These are phyloP conservation scores for Holothuria glaberrima DNA, from an alignment of 35 echinoderm and acorn worm genomes.

Conservation along the genomic window DNA sequence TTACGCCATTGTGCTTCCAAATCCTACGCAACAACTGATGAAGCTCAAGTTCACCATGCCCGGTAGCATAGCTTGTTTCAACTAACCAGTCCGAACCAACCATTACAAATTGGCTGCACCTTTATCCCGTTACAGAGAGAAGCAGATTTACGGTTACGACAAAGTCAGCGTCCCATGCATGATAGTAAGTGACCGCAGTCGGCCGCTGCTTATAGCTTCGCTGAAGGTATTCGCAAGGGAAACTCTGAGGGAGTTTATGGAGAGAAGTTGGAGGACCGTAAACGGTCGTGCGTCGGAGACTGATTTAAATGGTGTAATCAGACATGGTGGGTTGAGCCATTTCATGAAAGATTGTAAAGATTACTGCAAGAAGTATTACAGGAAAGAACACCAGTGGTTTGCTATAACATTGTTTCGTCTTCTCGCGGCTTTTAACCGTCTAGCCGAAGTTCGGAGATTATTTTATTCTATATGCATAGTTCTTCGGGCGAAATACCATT, in stretches of 20 bases:
- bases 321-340: not conserved
- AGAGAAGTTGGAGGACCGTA: not conserved
- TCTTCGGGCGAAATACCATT: not conserved
- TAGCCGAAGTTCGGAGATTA: not conserved
- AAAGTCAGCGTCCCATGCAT: not conserved
- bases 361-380: not conserved
- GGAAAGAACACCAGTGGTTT: not conserved
- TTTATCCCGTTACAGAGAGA: not conserved
- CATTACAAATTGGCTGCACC: constrained; percentile 5
- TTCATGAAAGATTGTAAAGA: not conserved
- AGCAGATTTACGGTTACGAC: not conserved
- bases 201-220: constrained; percentile 3
- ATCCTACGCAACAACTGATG: not conserved
- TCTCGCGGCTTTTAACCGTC: not conserved
- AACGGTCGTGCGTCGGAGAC: not conserved
- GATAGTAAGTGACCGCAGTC: constrained; percentile 13
- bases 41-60: constrained; percentile 6
- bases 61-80: not conserved
- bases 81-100: constrained; percentile 33
- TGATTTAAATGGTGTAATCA: not conserved
- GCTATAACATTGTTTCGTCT: not conserved
- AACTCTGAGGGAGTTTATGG: not conserved
- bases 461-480: not conserved
- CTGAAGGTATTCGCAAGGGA: constrained; percentile 24
- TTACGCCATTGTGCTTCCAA: constrained; percentile 5